These are phyloP conservation scores for Anoplius nigerrimus DNA, from an alignment of 2,888 invertebrate genomes.

Conservation along the genomic window DNA sequence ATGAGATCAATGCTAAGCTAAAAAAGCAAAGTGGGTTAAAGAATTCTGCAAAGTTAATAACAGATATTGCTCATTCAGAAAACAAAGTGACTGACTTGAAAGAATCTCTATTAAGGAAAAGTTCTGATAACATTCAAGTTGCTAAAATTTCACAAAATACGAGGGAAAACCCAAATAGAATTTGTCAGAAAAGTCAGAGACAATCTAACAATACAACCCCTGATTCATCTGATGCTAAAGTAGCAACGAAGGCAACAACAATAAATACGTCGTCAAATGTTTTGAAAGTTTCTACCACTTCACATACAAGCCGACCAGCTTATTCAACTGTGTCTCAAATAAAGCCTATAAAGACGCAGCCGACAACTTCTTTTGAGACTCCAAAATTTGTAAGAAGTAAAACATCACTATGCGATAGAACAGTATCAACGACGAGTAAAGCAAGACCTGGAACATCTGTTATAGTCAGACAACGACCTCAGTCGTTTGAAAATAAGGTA, in stretches of 20 bases:
- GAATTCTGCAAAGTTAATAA: conserved; percentile 21
- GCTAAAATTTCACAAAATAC: conserved; percentile 23
- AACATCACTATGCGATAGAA: conserved; percentile 66
- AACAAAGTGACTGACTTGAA: conserved; percentile 11
- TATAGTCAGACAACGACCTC: conserved; percentile 60
- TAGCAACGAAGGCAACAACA: conserved; percentile 25
- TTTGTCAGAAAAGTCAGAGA: conserved; percentile 35
- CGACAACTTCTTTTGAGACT: conserved; percentile 47
- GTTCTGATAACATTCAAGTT: conserved; percentile 14
- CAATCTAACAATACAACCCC: conserved; percentile 25
- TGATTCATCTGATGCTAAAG: conserved; percentile 44
- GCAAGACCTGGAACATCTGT: conserved; percentile 64
- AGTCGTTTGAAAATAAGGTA: conserved; percentile 56
- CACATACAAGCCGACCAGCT: conserved; percentile 63
- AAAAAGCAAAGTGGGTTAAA: conserved; percentile 41
- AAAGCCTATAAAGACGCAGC: conserved; percentile 39
- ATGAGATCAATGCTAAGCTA: conserved; percentile 61
- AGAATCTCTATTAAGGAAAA: conserved; percentile 1
- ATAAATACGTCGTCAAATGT: conserved; percentile 31
- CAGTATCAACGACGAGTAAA: conserved; percentile 50
- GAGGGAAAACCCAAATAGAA: conserved; percentile 30
- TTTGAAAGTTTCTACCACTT: neutral
- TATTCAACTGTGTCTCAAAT: conserved; percentile 76
- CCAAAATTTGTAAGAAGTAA: conserved; percentile 68
- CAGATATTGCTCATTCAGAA: conserved; percentile 5